Conservation (phyloP, 2,113 vertebrate species). For the Arothron firmamentum region DNA sequence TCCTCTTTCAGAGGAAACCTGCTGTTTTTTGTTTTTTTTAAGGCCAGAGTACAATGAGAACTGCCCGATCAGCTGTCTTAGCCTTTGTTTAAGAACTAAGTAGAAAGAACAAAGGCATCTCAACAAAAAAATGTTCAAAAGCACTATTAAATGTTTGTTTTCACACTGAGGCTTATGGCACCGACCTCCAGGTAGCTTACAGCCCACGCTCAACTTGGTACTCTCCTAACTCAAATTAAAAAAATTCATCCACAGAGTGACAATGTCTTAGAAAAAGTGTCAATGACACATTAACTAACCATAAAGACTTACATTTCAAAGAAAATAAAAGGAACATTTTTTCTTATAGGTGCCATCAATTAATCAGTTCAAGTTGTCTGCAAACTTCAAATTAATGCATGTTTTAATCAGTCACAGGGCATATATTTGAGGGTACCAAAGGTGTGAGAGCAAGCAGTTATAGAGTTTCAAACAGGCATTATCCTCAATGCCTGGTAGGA, state of each 20-base stretch:
- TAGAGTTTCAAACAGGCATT: constrained; percentile 16
- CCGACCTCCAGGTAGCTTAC: constrained; percentile 35
- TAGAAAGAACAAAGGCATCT: constrained; percentile 16
- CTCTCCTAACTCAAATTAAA: constrained; percentile 35
- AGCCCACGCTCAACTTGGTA: constrained; percentile 50
- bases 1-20: constrained; percentile 21
- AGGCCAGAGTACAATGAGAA: constrained; percentile 25
- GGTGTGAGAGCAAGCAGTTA: constrained; percentile 16
- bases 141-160: constrained; percentile 46
- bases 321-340: neutral
- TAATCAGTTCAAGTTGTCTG: constrained; percentile 19
- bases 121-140: constrained; percentile 21
- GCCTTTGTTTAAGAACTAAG: constrained; percentile 2
- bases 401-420: neutral
- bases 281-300: constrained; percentile 21
- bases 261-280: constrained; percentile 16
- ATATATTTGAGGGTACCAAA: constrained; percentile 11
- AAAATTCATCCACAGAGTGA: constrained; percentile 32
- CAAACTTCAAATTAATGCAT: constrained; percentile 15
- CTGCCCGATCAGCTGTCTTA: constrained; percentile 14
- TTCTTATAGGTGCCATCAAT: constrained; percentile 5
- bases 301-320: constrained; percentile 14
- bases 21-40: constrained; percentile 31
- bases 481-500: constrained; percentile 14
- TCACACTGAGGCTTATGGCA: constrained; percentile 31